Evolutionary conservation across 2,888 invertebrate genomes (phyloP), one percentile per base, ranked within the genome.

Genomic region (Podabrus alpinus): DNA sequence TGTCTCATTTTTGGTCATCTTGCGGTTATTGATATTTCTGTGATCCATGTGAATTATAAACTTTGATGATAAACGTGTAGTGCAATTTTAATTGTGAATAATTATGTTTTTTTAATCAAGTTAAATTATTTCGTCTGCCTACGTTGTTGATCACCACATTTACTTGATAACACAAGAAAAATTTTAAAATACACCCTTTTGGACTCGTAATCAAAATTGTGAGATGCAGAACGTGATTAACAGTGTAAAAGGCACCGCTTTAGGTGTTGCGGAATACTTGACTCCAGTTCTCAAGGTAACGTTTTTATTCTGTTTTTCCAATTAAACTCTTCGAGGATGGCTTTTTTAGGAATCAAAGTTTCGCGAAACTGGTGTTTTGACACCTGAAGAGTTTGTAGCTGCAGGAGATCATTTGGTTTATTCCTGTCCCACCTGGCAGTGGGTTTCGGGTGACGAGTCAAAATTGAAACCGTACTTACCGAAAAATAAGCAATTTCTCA

Each of bases 351-450:
- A 97, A 88, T 98, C 98, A 5, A 98, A 97, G 88, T 99, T 98
- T 87, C 93, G 95, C 81, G 98, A 99, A 88, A 99, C 98, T 13
- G 99, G 99, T 29, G 98, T 99, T 2, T 87, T 99, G 24, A 99
- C 98, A n/a, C 99, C 99, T 1, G 98, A 98, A 86, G 99, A 99
- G 89, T 99, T 99, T 91, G 96, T 99, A 3, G 97, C 95, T 3
- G 99, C 99, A 16, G 99, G 99, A 1, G 99, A 99, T 85, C 99
- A 99, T 88, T 88, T 99, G 72, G 98, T 99, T 0, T 98, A 99
- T 88, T 98, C 99, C 86, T 99, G 99, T 85, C 99, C 99, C 0
- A 99, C 99, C 0, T 99, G 99, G 99, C 96, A 97, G 85, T 99
- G 99, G 99, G 94, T 96, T 0, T 90, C 91, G 80, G 98, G 98